Evolutionary conservation across 2,888 invertebrate species (phyloP).

Genomic region (Caenorhabditis macrosperma): DNA sequence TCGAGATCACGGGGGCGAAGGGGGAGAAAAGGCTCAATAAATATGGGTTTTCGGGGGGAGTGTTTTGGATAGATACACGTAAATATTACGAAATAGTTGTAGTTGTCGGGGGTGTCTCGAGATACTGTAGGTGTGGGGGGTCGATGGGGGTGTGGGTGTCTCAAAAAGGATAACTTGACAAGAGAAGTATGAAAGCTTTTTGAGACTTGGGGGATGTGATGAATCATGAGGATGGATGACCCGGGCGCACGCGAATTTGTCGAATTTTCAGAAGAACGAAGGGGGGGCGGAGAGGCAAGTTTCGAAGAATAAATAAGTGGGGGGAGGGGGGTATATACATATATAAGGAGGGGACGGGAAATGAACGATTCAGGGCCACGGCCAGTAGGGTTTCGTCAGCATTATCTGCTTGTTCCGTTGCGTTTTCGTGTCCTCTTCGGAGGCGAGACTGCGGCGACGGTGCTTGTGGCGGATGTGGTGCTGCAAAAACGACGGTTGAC

Average conservation of each 20-base stretch:
- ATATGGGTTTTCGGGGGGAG: no score
- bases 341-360: neutral
- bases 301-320: constrained; percentile 13
- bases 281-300: constrained; percentile 34
- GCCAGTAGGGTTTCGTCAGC: constrained; percentile 75
- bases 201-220: no score
- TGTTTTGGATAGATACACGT: constrained; percentile 31
- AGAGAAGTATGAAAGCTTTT: constrained; percentile 30
- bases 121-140: constrained; percentile 29
- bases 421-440: constrained; percentile 64
- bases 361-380: constrained; percentile 69
- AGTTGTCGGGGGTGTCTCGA: neutral
- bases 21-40: neutral
- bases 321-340: constrained; percentile 30
- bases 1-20: neutral
- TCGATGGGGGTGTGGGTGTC: constrained; percentile 7
- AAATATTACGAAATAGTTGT: constrained; percentile 40
- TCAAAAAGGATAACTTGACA: constrained; percentile 14
- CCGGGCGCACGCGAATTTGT: constrained; percentile 27
- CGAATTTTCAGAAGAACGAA: neutral
- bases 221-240: constrained; percentile 15
- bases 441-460: constrained; percentile 63
- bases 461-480: constrained; percentile 67
- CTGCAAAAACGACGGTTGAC: constrained; percentile 37
- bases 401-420: constrained; percentile 71